Base-by-base conservation (phyloP, 2,888 invertebrate species). In the Encarsia formosa region DNA sequence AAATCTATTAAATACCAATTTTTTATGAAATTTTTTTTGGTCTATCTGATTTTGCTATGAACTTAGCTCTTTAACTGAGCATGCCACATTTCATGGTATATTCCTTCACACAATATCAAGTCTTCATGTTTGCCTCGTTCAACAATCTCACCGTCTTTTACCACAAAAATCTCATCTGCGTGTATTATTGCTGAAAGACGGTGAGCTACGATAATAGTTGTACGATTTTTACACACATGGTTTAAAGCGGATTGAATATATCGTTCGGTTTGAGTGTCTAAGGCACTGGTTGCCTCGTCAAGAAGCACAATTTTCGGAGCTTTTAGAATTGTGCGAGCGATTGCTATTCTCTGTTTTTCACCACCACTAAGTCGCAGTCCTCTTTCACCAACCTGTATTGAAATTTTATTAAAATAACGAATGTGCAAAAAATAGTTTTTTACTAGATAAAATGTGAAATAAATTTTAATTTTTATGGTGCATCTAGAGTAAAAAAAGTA, bases 271-370 rank as follows among this genome's bases (percentile, higher is more conserved):
- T 93, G 86, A 0, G 97, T 97, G 70, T 98, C 97, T 29, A 98
- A 77, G 0, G 97, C 95, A 47, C 94, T 95, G 0, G 93, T 93
- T 2, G 93, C 97, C 77, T 98, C 98, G 72, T 98, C 98, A 8
- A 98, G 76, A 4, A 98, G 77, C 9, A 98, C 90, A 55, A 97
- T 87, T 31, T 84, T 81, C 0, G 97, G 97, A 3, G 91, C 82
- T 73, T 98, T 98, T 20, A 99, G 79, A 20, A 99, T 80, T 0
- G 97, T 97, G 57, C 98, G 78, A 0, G 98, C 98, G 59, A 98
- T 98, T 1, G 97, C 98, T 51, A 98, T 92, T 60, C 97, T 80
- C 73, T 99, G 98, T 68, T 99, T 98, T 72, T 98, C 98, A 2
- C 98, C 98, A 2, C 98, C 98, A 70, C 96, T 96, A 54, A 98